phyloP scores from a whole-genome alignment of 2,113 vertebrate species.

The Menidia beryllina region DNA sequence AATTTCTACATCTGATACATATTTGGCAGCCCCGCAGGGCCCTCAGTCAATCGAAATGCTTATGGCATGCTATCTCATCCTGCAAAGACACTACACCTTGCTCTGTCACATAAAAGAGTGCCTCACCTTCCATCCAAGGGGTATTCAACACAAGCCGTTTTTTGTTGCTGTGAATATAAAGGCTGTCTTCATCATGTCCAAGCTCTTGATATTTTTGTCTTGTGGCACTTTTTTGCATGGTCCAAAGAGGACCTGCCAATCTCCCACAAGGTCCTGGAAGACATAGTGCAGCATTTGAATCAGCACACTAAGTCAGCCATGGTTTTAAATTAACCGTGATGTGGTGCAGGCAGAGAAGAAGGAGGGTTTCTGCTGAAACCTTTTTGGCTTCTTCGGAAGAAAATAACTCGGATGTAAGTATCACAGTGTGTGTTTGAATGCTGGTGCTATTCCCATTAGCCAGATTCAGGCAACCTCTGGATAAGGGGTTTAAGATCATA shows the following conservation, averaged over 20 bases:
- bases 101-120: constrained; percentile 48
- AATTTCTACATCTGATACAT: constrained; percentile 36
- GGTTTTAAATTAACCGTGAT: constrained; percentile 84
- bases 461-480: constrained; percentile 40
- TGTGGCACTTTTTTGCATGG: constrained; percentile 77
- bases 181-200: constrained; percentile 75
- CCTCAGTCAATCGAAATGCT: constrained; percentile 7
- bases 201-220: constrained; percentile 83
- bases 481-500: constrained; percentile 39
- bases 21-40: constrained; percentile 23
- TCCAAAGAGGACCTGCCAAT: constrained; percentile 77
- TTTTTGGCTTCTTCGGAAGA: constrained; percentile 64
- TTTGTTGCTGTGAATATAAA: constrained; percentile 75
- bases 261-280: constrained; percentile 79
- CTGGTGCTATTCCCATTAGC: constrained; percentile 47
- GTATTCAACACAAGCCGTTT: constrained; percentile 71
- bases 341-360: constrained; percentile 39
- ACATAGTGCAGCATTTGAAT: constrained; percentile 80
- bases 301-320: constrained; percentile 81
- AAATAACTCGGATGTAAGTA: constrained; percentile 72
- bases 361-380: constrained; percentile 59
- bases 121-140: constrained; percentile 66
- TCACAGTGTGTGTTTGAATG: constrained; percentile 58
- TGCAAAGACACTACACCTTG: constrained; percentile 51
- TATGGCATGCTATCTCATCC: constrained; percentile 32